phyloP scores from a whole-genome alignment of 2,888 invertebrate species.

The Blera fallax region DNA sequence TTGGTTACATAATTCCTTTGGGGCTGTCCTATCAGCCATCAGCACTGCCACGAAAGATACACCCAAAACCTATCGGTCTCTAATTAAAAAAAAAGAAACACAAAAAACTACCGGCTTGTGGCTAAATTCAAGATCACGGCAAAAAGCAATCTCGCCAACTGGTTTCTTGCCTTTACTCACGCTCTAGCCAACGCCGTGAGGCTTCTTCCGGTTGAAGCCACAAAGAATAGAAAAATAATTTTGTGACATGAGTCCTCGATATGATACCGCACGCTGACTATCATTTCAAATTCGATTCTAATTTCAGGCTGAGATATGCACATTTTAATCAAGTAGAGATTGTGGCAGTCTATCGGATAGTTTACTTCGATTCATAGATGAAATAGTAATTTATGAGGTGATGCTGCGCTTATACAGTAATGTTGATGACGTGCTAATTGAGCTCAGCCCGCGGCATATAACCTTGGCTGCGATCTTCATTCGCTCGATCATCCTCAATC shows the following conservation, averaged over 20 bases:
- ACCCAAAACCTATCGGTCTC: not conserved
- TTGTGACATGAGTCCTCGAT: slow-evolving; percentile 37
- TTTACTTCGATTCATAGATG: not conserved
- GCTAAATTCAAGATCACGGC: slow-evolving; percentile 47
- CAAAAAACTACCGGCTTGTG: slow-evolving; percentile 28
- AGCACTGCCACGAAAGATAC: not conserved
- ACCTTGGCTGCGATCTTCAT: slow-evolving; percentile 33
- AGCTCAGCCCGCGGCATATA: not conserved
- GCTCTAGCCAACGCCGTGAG: not conserved
- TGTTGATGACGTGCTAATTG: slow-evolving; percentile 5
- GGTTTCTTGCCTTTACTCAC: slow-evolving; percentile 29
- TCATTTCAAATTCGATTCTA: not conserved
- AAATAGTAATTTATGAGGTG: not conserved
- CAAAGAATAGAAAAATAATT: slow-evolving; percentile 8
- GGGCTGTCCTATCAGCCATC: not conserved
- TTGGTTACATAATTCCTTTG: slow-evolving; percentile 22
- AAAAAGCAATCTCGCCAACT: slow-evolving; percentile 36
- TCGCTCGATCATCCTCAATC: not conserved
- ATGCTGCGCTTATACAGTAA: not conserved
- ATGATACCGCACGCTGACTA: not conserved
- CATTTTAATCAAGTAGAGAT: not conserved
- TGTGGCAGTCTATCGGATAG: not conserved
- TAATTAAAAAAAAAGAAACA: not conserved
- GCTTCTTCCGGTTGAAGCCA: slow-evolving; percentile 58
- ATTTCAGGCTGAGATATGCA: slow-evolving; percentile 13